phyloP scores from a whole-genome alignment of 1,140 invertebrate genomes.

The Mercenaria mercenaria region DNA sequence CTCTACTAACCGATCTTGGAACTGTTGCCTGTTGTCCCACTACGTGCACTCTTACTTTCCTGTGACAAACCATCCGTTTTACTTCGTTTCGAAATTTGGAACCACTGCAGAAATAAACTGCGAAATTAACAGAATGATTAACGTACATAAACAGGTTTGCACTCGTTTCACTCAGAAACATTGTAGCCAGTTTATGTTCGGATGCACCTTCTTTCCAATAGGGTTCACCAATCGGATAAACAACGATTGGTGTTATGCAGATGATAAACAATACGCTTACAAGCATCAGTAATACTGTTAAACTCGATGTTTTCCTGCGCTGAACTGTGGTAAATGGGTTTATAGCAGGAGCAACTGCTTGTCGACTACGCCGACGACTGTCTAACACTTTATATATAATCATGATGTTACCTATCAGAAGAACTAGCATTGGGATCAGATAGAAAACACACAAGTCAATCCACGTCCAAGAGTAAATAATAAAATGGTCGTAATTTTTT shows the following conservation, averaged over 20 bases:
- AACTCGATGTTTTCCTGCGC: conserved; percentile 5
- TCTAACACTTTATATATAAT: conserved; percentile 50
- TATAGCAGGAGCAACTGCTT: neutral
- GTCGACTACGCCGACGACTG: neutral
- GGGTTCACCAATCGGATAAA: conserved; percentile 44
- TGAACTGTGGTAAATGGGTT: neutral
- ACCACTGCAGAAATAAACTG: conserved; percentile 50
- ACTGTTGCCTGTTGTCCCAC: neutral
- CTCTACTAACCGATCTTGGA: neutral
- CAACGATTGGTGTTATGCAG: conserved; percentile 51
- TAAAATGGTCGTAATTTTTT: conserved; percentile 6
- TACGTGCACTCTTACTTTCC: neutral
- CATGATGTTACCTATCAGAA: conserved; percentile 43
- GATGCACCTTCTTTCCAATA: conserved; percentile 31
- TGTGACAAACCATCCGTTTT: conserved; percentile 26
- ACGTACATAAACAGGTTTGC: conserved; percentile 57
- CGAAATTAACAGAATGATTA: conserved; percentile 51
- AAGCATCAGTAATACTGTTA: conserved; percentile 39
- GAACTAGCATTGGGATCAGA: conserved; percentile 39
- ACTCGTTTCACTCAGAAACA: conserved; percentile 19
- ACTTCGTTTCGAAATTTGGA: conserved; percentile 51
- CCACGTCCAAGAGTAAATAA: conserved; percentile 48
- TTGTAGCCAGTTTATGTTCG: conserved; percentile 18
- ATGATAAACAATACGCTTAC: conserved; percentile 49
- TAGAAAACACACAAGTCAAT: conserved; percentile 57